Evolutionary conservation across 2,797 vertebrate genomes (phyloP).

Genomic region (Phrynocephalus guinanensis): DNA sequence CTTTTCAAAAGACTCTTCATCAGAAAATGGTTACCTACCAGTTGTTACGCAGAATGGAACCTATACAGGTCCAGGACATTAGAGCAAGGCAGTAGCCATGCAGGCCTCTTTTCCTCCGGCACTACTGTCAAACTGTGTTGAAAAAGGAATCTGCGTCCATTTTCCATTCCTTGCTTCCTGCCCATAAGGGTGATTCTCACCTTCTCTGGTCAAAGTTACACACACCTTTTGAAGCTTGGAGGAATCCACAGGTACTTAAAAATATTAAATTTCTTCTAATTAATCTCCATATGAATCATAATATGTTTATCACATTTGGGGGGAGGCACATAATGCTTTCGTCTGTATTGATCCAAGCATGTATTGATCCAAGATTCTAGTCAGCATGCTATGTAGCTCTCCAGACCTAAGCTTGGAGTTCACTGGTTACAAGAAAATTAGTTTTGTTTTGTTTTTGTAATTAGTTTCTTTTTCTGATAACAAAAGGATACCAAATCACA

Average conservation of each 20-base stretch:
- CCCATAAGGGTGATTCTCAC: neutral
- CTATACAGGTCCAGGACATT: no score
- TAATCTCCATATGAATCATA: no score
- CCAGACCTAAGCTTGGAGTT: neutral
- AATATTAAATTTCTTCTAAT: no score
- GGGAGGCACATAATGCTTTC: no score
- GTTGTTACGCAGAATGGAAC: neutral
- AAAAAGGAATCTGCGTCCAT: neutral
- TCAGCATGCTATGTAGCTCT: no score
- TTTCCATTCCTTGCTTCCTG: neutral
- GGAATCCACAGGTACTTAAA: no score
- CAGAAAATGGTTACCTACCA: neutral
- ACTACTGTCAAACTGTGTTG: neutral
- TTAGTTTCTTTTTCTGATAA: neutral
- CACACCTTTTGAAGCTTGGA: neutral
- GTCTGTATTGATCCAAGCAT: no score
- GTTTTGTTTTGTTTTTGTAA: neutral
- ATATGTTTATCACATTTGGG: no score
- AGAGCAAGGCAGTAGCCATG: no score
- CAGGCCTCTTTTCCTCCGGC: no score
- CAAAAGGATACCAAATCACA: neutral
- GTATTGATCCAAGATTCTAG: no score
- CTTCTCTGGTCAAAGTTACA: neutral
- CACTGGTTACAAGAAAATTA: neutral
- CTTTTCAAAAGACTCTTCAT: neutral